Conservation (phyloP, 2,888 invertebrate genomes). For the Holacanthella duospinosa region DNA sequence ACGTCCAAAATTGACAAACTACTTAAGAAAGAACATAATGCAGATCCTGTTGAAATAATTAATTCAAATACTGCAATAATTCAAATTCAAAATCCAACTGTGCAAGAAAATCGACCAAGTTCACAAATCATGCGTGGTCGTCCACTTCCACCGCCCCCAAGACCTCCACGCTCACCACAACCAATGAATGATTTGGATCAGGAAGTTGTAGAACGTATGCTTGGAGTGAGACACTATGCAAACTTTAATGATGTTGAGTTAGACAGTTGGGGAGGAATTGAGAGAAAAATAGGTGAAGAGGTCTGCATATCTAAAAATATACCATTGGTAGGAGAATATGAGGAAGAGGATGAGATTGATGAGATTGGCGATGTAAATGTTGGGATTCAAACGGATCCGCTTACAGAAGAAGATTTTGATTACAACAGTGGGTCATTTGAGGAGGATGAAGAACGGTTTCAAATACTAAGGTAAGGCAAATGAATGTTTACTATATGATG, state of each 20-base stretch:
- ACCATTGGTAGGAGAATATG: slow-evolving; percentile 14
- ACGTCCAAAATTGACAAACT: slow-evolving; percentile 20
- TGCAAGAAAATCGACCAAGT: slow-evolving; percentile 10
- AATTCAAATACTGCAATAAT: no score
- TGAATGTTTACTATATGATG: background rate
- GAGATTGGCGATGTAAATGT: slow-evolving; percentile 41
- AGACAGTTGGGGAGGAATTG: slow-evolving; percentile 8
- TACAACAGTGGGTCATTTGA: slow-evolving; percentile 19
- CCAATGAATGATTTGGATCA: slow-evolving; percentile 32
- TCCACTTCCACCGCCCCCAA: slow-evolving; percentile 74
- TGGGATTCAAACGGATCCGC: slow-evolving; percentile 73
- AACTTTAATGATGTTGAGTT: slow-evolving; percentile 27
- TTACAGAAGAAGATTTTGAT: slow-evolving; percentile 58
- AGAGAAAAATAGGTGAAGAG: slow-evolving; percentile 12
- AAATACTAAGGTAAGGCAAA: slow-evolving; percentile 13
- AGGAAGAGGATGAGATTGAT: slow-evolving; percentile 14
- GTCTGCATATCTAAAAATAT: slow-evolving; percentile 19
- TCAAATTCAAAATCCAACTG: no score
- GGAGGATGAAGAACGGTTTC: slow-evolving; percentile 18
- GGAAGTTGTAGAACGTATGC: slow-evolving; percentile 25
- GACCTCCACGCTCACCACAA: slow-evolving; percentile 46
- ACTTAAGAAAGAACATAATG: background rate
- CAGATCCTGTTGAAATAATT: background rate
- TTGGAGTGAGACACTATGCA: slow-evolving; percentile 32
- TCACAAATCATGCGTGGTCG: slow-evolving; percentile 59